These are phyloP conservation scores for Tribolium castaneum DNA, from an alignment of 1,140 invertebrate species.

Conservation along the genomic window DNA sequence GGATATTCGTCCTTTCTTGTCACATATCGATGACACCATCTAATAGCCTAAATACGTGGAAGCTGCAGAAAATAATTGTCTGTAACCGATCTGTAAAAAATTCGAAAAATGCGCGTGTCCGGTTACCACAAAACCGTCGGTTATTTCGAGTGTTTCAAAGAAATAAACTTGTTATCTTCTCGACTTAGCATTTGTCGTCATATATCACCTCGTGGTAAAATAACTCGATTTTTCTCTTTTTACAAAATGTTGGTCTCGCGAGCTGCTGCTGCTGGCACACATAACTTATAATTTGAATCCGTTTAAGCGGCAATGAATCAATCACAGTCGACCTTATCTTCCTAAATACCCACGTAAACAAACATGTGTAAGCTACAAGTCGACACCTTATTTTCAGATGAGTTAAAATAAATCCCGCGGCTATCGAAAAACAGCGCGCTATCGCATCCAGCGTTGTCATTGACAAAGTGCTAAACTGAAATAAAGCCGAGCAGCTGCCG, in stretches of 20 bases:
- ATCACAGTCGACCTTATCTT: constrained; percentile 51
- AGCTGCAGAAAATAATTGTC: background rate
- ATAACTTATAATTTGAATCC: constrained; percentile 40
- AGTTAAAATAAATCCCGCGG: constrained; percentile 56
- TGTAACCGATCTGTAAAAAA: background rate
- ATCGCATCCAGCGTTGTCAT: constrained; percentile 48
- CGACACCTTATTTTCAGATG: constrained; percentile 59
- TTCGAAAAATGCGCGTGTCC: background rate
- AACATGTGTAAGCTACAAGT: constrained; percentile 58
- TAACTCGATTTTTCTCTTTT: background rate
- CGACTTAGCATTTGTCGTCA: constrained; percentile 2
- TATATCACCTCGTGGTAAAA: background rate
- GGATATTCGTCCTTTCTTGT: background rate
- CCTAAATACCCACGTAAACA: constrained; percentile 56
- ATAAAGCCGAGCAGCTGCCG: constrained; percentile 57
- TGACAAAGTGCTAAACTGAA: constrained; percentile 59
- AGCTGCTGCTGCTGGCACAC: background rate
- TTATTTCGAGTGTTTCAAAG: background rate
- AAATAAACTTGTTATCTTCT: constrained; percentile 10
- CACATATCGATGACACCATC: background rate
- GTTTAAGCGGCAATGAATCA: constrained; percentile 42
- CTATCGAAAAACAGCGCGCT: constrained; percentile 50
- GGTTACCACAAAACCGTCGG: background rate
- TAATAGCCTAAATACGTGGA: background rate
- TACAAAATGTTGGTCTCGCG: background rate